Percentiles rank a stretch among this genome's conserved stretches.
Conservation (phyloP, 2,113 vertebrate genomes). For the Podarcis muralis region DNA sequence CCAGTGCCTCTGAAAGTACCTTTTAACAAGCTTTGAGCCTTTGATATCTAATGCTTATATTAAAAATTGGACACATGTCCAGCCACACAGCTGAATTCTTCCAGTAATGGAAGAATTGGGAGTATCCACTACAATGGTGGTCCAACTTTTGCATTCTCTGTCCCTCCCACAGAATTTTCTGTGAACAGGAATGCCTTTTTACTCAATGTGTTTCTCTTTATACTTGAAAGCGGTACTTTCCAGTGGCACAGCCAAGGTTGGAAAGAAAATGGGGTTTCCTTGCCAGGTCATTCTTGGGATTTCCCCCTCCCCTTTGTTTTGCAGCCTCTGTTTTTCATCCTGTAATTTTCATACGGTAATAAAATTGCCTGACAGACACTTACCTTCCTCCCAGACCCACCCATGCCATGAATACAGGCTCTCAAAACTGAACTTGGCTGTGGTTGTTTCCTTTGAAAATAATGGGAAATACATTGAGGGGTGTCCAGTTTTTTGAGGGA, state of each 20-base stretch:
- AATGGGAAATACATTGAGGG: neutral
- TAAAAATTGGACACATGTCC: neutral
- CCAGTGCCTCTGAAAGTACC: neutral
- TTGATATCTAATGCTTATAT: neutral
- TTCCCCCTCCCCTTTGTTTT: neutral
- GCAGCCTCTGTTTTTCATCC: neutral
- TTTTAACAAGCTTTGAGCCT: neutral
- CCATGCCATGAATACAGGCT: neutral
- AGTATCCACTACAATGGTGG: neutral
- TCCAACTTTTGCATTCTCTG: neutral
- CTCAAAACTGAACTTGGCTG: neutral
- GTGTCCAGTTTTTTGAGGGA: neutral
- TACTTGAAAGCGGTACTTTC: conserved; percentile 15
- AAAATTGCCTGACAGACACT: neutral
- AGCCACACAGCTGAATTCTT: neutral
- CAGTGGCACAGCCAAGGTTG: neutral
- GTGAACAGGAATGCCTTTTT: neutral
- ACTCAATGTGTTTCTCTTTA: neutral
- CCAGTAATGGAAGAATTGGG: neutral
- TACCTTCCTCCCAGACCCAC: neutral
- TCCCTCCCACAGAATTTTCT: neutral
- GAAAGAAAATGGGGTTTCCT: conserved; percentile 9
- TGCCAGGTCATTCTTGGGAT: neutral
- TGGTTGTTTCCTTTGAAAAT: neutral
- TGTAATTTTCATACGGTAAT: neutral